Base-by-base conservation (phyloP, 2,797 vertebrate genomes). In the Fratercula arctica region DNA sequence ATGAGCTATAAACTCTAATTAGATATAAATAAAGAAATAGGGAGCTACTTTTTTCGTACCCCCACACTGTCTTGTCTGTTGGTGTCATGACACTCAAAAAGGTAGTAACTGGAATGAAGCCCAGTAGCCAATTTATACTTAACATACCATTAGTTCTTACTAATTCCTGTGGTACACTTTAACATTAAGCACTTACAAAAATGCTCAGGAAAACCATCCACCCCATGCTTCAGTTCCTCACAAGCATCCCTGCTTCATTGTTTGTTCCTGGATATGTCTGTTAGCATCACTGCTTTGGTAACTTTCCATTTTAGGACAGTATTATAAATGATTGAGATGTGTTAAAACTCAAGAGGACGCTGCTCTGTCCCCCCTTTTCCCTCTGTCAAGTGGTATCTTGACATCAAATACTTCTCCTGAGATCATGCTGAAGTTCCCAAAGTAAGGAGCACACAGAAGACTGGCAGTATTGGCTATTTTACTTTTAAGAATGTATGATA, bases 71-170 rank as follows among this genome's bases (percentile, higher is more conserved):
- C n/a, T 74, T 76, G 14, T 76, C 85, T 77, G 26, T 72, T 81
- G 73, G 39, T 80, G 75, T 64, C 46, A 60, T 6, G 4, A 54
- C 50, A 67, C 66, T 80, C 50, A 28, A 61, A 61, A 5, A 86
- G 54, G 54, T 82, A 74, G 90, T 76, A 89, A 85, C 66, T 89
- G 93, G 86, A 96, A 92, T 75, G 87, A 94, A 96, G 82, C 73
- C 92, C 87, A 57, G 51, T 10, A 92, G 46, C 16, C 11, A 48
- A 63, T 90, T 90, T 85, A 61, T 60, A 63, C 18, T 74, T 89
- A 92, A 85, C 54, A 72, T 48, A 33, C 20, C 69, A 43, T 81
- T 63, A 70, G 89, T 80, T 84, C 84, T 95, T 75, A 68, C 78
- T 96, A 80, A 88, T 78, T 92, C 79, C 69, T 63, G 16, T 60